phyloP scores from a whole-genome alignment of 2,888 invertebrate species.

The Mactromeris polynyma region DNA sequence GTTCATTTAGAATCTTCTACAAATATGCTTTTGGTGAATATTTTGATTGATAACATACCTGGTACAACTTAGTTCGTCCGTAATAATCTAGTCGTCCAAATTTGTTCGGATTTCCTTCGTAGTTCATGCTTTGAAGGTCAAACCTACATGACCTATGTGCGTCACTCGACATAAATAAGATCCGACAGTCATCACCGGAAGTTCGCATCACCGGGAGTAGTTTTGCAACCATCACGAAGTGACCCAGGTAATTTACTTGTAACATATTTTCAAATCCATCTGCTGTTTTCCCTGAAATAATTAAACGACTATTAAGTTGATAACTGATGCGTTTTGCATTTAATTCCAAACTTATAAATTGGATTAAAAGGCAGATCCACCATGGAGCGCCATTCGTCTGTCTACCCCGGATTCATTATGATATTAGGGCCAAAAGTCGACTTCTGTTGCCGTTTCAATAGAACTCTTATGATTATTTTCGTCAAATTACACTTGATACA shows the following conservation, averaged over 20 bases:
- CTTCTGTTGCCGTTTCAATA: too few relatives aligned
- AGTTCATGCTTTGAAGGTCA: slow-evolving; percentile 64
- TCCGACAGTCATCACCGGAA: slow-evolving; percentile 73
- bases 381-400: too few relatives aligned
- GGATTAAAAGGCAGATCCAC: too few relatives aligned
- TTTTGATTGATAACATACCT: too few relatives aligned
- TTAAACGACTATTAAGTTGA: too few relatives aligned
- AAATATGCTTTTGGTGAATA: background rate
- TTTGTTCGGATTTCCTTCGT: slow-evolving; percentile 50
- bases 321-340: too few relatives aligned
- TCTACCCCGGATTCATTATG: too few relatives aligned
- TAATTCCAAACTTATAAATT: too few relatives aligned
- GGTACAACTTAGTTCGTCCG: slow-evolving; percentile 74
- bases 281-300: slow-evolving; percentile 66
- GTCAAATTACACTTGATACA: too few relatives aligned
- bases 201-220: slow-evolving; percentile 72
- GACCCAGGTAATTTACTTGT: slow-evolving; percentile 78
- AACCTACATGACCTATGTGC: slow-evolving; percentile 65
- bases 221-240: slow-evolving; percentile 73
- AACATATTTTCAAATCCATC: slow-evolving; percentile 73
- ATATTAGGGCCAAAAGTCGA: too few relatives aligned
- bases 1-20: too few relatives aligned
- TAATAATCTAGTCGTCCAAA: slow-evolving; percentile 69
- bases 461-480: too few relatives aligned
- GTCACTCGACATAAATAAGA: slow-evolving; percentile 73